Percentiles rank a stretch among this genome's conserved stretches.
phyloP scores from a whole-genome alignment of 2,113 vertebrate species.

The Macquaria australasica region DNA sequence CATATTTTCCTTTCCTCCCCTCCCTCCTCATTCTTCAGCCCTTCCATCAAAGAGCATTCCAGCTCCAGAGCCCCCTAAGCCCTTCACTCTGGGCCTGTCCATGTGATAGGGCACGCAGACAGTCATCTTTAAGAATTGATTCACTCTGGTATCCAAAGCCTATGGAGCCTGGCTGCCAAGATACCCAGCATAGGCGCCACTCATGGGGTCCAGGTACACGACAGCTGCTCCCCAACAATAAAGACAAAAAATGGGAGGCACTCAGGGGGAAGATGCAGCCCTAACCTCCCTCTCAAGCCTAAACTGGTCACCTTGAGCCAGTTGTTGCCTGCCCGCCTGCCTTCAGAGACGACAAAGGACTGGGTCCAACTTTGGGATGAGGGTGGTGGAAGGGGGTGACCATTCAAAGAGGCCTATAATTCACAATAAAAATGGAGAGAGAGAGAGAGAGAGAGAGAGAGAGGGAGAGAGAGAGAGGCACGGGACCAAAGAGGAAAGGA shows the following conservation, averaged over 20 bases:
- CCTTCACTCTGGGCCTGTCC: constrained; percentile 79
- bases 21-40: constrained; percentile 79
- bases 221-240: constrained; percentile 86
- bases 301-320: constrained; percentile 85
- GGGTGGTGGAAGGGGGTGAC: constrained; percentile 35
- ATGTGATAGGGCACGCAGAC: constrained; percentile 80
- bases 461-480: neutral
- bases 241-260: constrained; percentile 83
- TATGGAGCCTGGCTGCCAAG: constrained; percentile 82
- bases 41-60: constrained; percentile 85
- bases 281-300: constrained; percentile 78
- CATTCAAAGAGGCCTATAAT: constrained; percentile 67
- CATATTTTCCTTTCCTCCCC: constrained; percentile 84
- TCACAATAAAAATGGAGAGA: constrained; percentile 34
- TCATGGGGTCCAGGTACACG: constrained; percentile 84
- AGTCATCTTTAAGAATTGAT: constrained; percentile 88
- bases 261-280: constrained; percentile 83
- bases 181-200: constrained; percentile 81
- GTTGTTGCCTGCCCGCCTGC: constrained; percentile 76
- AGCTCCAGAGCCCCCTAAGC: constrained; percentile 83
- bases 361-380: constrained; percentile 64
- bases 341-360: constrained; percentile 68
- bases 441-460: neutral
- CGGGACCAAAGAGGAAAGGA: constrained; percentile 26
- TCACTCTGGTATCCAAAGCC: constrained; percentile 85